These are phyloP conservation scores for Diorhabda elongata DNA, from an alignment of 1,140 invertebrate species.

Conservation along the genomic window DNA sequence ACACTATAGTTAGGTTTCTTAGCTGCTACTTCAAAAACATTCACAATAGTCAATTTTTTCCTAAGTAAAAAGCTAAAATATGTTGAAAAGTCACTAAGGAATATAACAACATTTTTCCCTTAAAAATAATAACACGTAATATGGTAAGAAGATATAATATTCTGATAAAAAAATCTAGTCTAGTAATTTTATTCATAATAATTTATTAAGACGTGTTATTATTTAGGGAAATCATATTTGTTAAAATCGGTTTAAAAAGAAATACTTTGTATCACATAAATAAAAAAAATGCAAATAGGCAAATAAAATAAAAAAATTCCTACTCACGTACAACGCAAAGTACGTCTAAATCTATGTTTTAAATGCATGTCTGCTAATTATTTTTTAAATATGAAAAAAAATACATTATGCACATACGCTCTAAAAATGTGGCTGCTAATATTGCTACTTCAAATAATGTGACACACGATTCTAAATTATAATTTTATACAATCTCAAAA, in stretches of 20 bases:
- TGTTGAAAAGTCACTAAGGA: constrained; percentile 24
- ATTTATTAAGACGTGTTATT: background rate
- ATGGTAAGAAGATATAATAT: background rate
- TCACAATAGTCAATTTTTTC: constrained; percentile 6
- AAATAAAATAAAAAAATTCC: constrained; percentile 33
- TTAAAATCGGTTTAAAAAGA: background rate
- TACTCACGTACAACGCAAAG: constrained; percentile 40
- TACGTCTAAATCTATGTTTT: constrained; percentile 31
- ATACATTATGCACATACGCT: constrained; percentile 28
- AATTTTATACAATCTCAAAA: too few species aligned
- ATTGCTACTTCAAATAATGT: constrained; percentile 23
- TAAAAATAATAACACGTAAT: constrained; percentile 8
- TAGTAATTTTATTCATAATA: too few species aligned
- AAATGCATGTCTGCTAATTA: constrained; percentile 32
- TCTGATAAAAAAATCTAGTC: background rate
- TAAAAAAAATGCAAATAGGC: constrained; percentile 37
- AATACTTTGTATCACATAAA: background rate
- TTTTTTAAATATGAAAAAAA: constrained; percentile 22
- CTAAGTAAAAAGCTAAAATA: constrained; percentile 28
- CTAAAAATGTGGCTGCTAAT: constrained; percentile 15
- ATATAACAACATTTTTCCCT: constrained; percentile 3
- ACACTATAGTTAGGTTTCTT: background rate
- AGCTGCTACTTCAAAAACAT: background rate
- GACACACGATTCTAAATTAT: constrained; percentile 1
- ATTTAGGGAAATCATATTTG: background rate